Conservation (phyloP, 2,113 vertebrate species). For the Caloenas nicobarica region DNA sequence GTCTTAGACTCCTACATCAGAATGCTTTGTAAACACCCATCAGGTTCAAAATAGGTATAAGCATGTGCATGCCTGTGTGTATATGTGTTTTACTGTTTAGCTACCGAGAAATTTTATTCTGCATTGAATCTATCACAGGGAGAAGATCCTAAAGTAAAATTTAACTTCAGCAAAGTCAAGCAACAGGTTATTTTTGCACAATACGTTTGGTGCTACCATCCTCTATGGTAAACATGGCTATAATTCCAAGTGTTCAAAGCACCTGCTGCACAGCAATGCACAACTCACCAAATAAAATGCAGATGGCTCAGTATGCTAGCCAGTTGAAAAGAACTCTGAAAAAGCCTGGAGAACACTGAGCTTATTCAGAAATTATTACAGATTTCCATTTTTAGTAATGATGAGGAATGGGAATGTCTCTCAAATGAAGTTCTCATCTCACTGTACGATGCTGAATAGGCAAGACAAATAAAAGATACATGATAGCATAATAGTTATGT, state of each 20-base stretch:
- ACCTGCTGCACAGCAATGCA: not conserved
- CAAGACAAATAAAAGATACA: not conserved
- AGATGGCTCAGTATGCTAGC: not conserved
- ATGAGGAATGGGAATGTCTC: not conserved
- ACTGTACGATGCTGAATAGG: not conserved
- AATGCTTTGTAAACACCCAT: not conserved
- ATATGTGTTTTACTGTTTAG: not conserved
- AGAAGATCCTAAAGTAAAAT: not conserved
- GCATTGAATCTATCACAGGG: not conserved
- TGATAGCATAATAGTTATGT: not conserved
- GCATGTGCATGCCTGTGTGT: fast-evolving
- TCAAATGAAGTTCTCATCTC: not conserved
- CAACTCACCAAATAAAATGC: not conserved
- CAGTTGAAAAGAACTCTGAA: not conserved
- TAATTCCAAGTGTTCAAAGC: not conserved
- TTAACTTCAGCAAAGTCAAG: not conserved
- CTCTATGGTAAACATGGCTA: not conserved
- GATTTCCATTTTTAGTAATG: not conserved
- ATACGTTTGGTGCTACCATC: not conserved
- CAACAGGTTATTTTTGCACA: not conserved
- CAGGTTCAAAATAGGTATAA: not conserved
- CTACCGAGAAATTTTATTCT: not conserved
- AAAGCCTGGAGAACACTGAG: not conserved
- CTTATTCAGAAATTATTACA: not conserved
- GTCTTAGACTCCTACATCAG: not conserved